A percentile compares a stretch with the other conserved stretches of the same genome.
Evolutionary conservation across 2,797 vertebrate species (phyloP).

Genomic region (Scolopax rusticola): DNA sequence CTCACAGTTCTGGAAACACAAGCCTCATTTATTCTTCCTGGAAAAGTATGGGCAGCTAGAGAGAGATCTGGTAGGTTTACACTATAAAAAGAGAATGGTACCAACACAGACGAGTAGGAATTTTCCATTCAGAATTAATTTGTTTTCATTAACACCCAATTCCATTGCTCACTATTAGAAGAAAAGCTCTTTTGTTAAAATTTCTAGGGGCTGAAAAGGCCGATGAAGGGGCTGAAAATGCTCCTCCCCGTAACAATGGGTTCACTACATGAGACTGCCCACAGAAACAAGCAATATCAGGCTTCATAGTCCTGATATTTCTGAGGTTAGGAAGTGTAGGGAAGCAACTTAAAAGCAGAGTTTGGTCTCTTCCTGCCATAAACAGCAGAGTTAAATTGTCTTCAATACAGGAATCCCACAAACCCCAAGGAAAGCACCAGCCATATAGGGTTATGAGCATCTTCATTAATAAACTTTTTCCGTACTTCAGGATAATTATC

Average conservation of each 20-base stretch:
- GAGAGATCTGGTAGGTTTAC: slow-evolving; percentile 21
- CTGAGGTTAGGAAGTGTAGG: not conserved
- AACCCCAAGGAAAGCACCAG: not conserved
- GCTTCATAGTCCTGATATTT: not conserved
- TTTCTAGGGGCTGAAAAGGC: slow-evolving; percentile 27
- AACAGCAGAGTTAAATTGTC: not conserved
- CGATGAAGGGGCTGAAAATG: not conserved
- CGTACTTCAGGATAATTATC: not conserved
- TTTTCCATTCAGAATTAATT: slow-evolving; percentile 72
- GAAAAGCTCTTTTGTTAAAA: slow-evolving; percentile 58
- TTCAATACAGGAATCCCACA: not conserved
- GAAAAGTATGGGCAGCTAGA: not conserved
- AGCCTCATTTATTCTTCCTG: slow-evolving; percentile 44
- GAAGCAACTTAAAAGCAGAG: not conserved
- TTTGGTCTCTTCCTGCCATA: not conserved
- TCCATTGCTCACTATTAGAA: slow-evolving; percentile 28
- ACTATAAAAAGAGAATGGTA: slow-evolving; percentile 23
- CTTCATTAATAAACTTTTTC: not conserved
- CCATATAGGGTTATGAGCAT: accelerated
- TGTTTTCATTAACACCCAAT: slow-evolving; percentile 69
- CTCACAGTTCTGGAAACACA: not conserved
- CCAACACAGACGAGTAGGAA: slow-evolving; percentile 24
- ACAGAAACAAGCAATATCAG: not conserved
- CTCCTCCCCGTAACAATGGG: not conserved
- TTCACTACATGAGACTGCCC: not conserved